phyloP scores from a whole-genome alignment of 2,888 invertebrate species.

The Orthonevra nobilis region DNA sequence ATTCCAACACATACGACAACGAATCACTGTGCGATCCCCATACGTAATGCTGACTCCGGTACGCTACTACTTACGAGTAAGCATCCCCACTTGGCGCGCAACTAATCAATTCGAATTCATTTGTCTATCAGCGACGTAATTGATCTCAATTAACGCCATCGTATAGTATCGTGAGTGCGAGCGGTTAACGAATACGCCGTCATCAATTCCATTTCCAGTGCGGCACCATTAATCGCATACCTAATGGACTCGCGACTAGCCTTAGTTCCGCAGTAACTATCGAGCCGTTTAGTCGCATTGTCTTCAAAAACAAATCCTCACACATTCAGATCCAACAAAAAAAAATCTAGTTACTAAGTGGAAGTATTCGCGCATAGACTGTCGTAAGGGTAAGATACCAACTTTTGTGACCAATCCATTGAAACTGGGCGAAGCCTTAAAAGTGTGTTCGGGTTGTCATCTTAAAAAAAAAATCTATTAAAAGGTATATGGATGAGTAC shows the following conservation, averaged over 20 bases:
- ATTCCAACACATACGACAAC: not conserved
- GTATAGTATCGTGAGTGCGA: not conserved
- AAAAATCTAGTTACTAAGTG: conserved; percentile 58
- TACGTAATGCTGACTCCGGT: not conserved
- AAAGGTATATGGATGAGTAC: too few species aligned
- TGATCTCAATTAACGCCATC: conserved; percentile 65
- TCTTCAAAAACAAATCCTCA: not conserved
- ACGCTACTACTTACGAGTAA: not conserved
- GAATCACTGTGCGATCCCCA: conserved; percentile 38
- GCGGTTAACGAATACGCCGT: conserved; percentile 19
- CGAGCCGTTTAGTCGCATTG: conserved; percentile 51
- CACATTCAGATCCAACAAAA: not conserved
- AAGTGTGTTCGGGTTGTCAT: conserved; percentile 24
- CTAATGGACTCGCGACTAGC: conserved; percentile 35
- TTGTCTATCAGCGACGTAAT: conserved; percentile 67
- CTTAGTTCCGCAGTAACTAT: conserved; percentile 69
- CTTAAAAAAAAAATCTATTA: too few species aligned
- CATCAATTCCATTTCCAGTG: conserved; percentile 56
- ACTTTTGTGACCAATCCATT: not conserved
- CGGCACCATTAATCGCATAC: conserved; percentile 37
- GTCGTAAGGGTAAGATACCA: conserved; percentile 31
- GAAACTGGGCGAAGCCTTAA: conserved; percentile 39
- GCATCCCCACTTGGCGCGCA: conserved; percentile 28
- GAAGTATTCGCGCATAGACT: conserved; percentile 20
- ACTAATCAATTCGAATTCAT: conserved; percentile 67